Conservation (phyloP, 2,888 invertebrate species). For the Rotaria sp. region DNA sequence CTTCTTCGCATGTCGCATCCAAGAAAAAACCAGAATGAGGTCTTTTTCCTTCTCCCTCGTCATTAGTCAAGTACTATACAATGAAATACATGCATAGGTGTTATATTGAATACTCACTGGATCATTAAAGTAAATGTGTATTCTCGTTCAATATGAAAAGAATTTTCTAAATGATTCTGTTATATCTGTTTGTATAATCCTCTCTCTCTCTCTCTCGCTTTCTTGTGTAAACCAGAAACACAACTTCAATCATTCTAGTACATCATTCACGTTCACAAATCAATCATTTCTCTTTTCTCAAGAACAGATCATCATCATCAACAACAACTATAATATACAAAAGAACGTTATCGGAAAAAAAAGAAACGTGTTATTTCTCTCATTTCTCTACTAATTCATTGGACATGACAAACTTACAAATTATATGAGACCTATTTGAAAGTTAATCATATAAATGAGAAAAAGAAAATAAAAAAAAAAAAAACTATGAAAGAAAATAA, state of each 20-base stretch:
- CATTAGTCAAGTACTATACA: constrained; percentile 13
- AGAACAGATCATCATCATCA: constrained; percentile 5
- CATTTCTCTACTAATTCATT: neutral
- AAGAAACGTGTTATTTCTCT: neutral
- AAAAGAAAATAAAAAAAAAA: too few species aligned
- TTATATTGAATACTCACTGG: neutral
- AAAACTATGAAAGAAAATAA: neutral
- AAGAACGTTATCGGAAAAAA: neutral
- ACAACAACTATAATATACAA: neutral
- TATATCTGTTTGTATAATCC: neutral
- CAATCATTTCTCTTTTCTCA: neutral
- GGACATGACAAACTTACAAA: neutral
- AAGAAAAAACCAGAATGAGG: neutral
- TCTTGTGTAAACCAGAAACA: neutral
- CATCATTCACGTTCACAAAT: neutral
- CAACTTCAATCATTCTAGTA: constrained; percentile 2
- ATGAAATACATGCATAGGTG: neutral
- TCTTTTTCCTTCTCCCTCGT: neutral
- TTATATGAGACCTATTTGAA: neutral
- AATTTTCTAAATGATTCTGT: neutral
- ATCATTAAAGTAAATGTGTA: neutral
- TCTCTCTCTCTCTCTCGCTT: neutral
- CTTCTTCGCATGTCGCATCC: neutral
- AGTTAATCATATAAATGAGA: neutral
- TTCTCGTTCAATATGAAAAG: neutral